phyloP scores from a whole-genome alignment of 2,888 invertebrate genomes.

The Strigamia transsilvanica region DNA sequence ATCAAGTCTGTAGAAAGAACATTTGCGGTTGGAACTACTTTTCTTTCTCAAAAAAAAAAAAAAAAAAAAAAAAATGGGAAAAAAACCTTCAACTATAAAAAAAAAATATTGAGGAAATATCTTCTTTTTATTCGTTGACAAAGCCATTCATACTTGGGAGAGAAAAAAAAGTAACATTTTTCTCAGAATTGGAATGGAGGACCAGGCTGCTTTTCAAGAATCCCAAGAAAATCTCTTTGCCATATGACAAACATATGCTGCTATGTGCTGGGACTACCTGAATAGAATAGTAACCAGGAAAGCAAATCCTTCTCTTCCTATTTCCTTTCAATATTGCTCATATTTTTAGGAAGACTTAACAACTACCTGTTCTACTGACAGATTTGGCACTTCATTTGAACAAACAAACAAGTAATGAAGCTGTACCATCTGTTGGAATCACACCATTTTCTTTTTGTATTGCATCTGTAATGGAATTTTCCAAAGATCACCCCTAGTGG shows the following conservation, averaged over 20 bases:
- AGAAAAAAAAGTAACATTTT: conserved; percentile 7
- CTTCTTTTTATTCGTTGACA: neutral
- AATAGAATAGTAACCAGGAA: neutral
- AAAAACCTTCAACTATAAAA: too few species aligned
- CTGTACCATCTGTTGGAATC: too few species aligned
- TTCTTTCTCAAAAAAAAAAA: too few species aligned
- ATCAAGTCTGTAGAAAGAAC: too few species aligned
- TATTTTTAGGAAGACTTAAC: neutral
- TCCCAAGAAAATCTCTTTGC: neutral
- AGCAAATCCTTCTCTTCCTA: neutral
- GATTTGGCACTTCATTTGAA: too few species aligned
- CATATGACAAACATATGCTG: neutral
- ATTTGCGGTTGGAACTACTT: too few species aligned
- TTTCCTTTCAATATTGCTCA: neutral
- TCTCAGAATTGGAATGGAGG: neutral
- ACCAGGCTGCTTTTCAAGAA: neutral
- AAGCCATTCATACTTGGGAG: neutral
- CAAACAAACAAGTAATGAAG: too few species aligned
- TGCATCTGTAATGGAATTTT: too few species aligned
- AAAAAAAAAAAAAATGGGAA: neutral
- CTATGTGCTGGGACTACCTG: neutral
- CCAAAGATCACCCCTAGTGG: too few species aligned
- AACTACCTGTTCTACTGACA: too few species aligned
- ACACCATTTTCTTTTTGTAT: too few species aligned
- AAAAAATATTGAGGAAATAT: neutral